These are phyloP conservation scores for Eleginops maclovinus DNA, from an alignment of 2,113 vertebrate species.

Conservation along the genomic window DNA sequence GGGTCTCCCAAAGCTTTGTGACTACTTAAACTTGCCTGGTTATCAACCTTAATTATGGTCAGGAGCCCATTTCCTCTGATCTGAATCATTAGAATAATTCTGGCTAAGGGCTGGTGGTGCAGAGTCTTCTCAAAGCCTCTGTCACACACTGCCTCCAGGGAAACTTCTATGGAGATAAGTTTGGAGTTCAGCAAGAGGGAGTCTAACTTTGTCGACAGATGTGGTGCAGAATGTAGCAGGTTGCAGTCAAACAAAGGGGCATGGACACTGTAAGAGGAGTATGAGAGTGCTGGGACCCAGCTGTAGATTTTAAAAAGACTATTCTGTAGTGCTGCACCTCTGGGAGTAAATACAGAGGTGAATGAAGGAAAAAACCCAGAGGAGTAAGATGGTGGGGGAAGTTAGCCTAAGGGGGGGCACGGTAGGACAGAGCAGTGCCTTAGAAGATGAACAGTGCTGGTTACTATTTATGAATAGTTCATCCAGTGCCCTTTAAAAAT, in stretches of 20 bases:
- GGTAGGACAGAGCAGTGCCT: slow-evolving; percentile 54
- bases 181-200: slow-evolving; percentile 56
- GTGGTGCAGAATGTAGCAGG: slow-evolving; percentile 38
- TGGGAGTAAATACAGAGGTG: slow-evolving; percentile 57
- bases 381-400: slow-evolving; percentile 54
- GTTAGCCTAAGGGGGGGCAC: slow-evolving; percentile 21
- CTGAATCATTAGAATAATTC: slow-evolving; percentile 69
- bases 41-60: slow-evolving; percentile 76
- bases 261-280: slow-evolving; percentile 30
- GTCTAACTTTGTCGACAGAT: slow-evolving; percentile 63
- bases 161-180: slow-evolving; percentile 55
- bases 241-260: slow-evolving; percentile 47
- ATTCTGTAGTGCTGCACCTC: slow-evolving; percentile 46
- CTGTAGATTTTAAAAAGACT: slow-evolving; percentile 61
- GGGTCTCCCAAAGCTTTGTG: slow-evolving; percentile 48
- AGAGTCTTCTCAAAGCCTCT: slow-evolving; percentile 53
- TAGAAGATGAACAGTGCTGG: slow-evolving; percentile 59
- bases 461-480: slow-evolving; percentile 79
- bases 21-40: slow-evolving; percentile 47
- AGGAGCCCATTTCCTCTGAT: slow-evolving; percentile 69
- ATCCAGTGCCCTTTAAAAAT: slow-evolving; percentile 79
- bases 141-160: slow-evolving; percentile 48
- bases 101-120: slow-evolving; percentile 49
- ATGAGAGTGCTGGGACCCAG: slow-evolving; percentile 18
- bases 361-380: slow-evolving; percentile 36